Evolutionary conservation across 2,888 invertebrate genomes (phyloP).

Genomic region (Mantis religiosa): DNA sequence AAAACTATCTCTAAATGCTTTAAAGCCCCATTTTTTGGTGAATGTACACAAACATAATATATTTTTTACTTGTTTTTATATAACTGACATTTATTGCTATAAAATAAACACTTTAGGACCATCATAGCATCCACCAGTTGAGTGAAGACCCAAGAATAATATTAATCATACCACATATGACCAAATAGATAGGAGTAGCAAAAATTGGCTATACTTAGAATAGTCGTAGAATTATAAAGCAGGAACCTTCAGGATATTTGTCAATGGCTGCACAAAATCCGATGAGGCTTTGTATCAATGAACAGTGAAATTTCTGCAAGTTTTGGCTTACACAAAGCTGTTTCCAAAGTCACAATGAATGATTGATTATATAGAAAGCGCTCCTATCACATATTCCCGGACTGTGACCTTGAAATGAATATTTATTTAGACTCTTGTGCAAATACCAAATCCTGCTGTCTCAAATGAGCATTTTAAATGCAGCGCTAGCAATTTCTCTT

Average conservation of each 20-base stretch:
- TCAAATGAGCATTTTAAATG: background rate
- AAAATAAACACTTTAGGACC: background rate
- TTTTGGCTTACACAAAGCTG: background rate
- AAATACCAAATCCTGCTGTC: background rate
- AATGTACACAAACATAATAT: background rate
- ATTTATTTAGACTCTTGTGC: conserved; percentile 16
- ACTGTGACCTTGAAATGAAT: background rate
- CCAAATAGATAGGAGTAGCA: background rate
- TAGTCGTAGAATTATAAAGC: background rate
- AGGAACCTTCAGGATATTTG: conserved; percentile 44
- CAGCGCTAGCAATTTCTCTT: background rate
- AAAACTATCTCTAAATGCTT: background rate
- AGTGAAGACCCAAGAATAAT: background rate
- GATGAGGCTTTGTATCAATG: background rate
- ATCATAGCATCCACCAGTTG: background rate
- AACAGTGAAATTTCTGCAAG: background rate
- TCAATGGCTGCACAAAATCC: conserved; percentile 63
- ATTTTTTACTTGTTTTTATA: background rate
- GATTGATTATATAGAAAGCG: background rate
- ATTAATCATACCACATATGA: background rate
- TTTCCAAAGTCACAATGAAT: background rate
- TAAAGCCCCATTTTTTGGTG: background rate
- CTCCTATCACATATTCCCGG: background rate
- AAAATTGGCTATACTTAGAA: background rate
- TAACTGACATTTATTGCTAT: background rate